These are phyloP conservation scores for Nycticryphes semicollaris DNA, from an alignment of 2,113 vertebrate genomes.

Conservation along the genomic window DNA sequence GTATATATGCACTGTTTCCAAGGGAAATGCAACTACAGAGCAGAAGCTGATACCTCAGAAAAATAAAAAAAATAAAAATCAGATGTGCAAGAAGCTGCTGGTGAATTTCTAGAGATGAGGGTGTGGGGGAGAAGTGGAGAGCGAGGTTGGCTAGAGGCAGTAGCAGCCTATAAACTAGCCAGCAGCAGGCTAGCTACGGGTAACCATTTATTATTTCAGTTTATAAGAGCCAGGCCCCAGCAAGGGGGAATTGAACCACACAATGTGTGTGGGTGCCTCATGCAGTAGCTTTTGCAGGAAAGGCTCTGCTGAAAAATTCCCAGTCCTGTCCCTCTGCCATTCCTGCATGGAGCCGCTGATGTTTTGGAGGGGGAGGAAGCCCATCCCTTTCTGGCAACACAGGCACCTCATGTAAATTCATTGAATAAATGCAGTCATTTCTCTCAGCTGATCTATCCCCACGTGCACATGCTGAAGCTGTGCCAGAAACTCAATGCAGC, in stretches of 20 bases:
- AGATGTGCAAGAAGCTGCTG: neutral
- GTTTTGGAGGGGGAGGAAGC: constrained; percentile 23
- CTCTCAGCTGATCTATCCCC: constrained; percentile 65
- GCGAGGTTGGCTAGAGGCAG: neutral
- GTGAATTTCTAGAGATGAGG: neutral
- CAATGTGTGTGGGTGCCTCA: neutral
- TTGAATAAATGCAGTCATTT: constrained; percentile 68
- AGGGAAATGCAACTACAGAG: neutral
- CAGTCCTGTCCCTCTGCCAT: neutral
- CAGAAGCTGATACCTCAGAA: neutral
- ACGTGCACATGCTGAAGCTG: constrained; percentile 23
- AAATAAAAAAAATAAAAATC: neutral
- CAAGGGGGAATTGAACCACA: neutral
- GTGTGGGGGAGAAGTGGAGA: neutral
- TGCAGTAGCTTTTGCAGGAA: neutral
- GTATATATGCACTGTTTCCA: neutral
- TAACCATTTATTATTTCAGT: neutral
- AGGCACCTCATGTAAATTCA: constrained; percentile 67
- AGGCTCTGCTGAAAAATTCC: neutral
- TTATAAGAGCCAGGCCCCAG: neutral
- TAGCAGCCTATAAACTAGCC: neutral
- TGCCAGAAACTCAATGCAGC: constrained; percentile 59
- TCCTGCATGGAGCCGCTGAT: neutral
- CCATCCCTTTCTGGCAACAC: neutral
- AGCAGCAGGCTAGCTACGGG: neutral